These are phyloP conservation scores for Brachionus sp. DNA, from an alignment of 1,140 invertebrate genomes.

Conservation along the genomic window DNA sequence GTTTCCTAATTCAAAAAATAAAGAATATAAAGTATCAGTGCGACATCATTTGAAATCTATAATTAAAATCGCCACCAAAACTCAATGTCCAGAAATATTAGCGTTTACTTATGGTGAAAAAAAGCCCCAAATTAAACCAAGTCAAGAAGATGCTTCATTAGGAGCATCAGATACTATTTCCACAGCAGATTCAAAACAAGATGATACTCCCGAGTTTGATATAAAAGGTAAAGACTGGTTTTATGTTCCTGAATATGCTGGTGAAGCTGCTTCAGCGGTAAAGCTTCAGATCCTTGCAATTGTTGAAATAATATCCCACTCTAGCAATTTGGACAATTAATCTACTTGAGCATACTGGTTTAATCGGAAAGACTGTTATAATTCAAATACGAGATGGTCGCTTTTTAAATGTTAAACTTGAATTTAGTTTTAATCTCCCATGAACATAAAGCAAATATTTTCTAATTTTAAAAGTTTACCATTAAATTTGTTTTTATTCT, in stretches of 20 bases:
- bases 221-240: constrained; percentile 44
- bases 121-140: neutral
- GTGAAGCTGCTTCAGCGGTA: constrained; percentile 41
- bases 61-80: constrained; percentile 45
- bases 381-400: neutral
- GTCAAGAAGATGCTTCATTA: neutral
- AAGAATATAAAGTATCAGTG: neutral
- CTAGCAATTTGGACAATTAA: neutral
- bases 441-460: neutral
- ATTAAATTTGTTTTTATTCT: neutral
- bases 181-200: neutral
- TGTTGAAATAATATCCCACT: constrained; percentile 35
- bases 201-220: constrained; percentile 26
- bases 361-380: neutral
- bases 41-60: constrained; percentile 32
- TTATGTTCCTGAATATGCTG: constrained; percentile 34
- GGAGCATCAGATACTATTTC: neutral
- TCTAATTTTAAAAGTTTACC: neutral
- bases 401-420: neutral
- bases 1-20: neutral
- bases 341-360: neutral
- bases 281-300: constrained; percentile 36
- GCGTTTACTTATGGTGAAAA: constrained; percentile 42
- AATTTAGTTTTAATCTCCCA: neutral
- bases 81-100: constrained; percentile 34